Base-by-base conservation (phyloP, 2,113 vertebrate genomes). In the Epinephelus lanceolatus region DNA sequence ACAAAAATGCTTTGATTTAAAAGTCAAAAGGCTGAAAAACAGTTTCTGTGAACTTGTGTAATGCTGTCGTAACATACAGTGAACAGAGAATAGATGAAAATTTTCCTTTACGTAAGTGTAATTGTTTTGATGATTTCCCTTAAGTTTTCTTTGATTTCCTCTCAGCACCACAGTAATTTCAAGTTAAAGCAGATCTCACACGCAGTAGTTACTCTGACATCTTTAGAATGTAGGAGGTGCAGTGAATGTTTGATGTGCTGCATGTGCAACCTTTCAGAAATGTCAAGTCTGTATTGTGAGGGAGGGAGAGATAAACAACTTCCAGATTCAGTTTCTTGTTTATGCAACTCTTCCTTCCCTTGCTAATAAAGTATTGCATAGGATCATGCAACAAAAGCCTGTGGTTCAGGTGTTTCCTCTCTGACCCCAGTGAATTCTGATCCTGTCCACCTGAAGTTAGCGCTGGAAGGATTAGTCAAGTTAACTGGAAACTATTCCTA, bases 321-420 rank as follows among this genome's bases (percentile, higher is more conserved):
- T 88, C 62, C 65, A 78, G 30, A 76, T 33, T 59, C 15, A 27
- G 10, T 7, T 9, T n/a, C 9, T 27, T 6, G 33, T 37, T 37
- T 78, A 33, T 27, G 49, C 30, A 73, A 7, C 72, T 37, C 62
- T 90, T 90, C 81, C 87, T 87, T 84, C 65, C 77, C 25, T 30
- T 21, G 53, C 9, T 67, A 42, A 78, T 33, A 53, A 25, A 53
- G 69, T 30, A 66, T 78, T 76, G 69, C 6, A 66, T 80, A 70
- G 12, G 75, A 69, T 78, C 71, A 71, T 5, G 37, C 25, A 80
- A 87, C 85, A 87, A 78, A 87, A 69, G 79, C 68, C 23, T 45
- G 49, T 21, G 66, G 59, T 55, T 91, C 91, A 91, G 92, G 86
- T 93, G 92, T 69, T 93, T 93, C 92, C 84, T 88, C 65, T 67